A percentile compares a stretch with the other conserved stretches of the same genome.
These are phyloP conservation scores for Agrochola litura DNA, from an alignment of 2,888 invertebrate species.

Conservation along the genomic window DNA sequence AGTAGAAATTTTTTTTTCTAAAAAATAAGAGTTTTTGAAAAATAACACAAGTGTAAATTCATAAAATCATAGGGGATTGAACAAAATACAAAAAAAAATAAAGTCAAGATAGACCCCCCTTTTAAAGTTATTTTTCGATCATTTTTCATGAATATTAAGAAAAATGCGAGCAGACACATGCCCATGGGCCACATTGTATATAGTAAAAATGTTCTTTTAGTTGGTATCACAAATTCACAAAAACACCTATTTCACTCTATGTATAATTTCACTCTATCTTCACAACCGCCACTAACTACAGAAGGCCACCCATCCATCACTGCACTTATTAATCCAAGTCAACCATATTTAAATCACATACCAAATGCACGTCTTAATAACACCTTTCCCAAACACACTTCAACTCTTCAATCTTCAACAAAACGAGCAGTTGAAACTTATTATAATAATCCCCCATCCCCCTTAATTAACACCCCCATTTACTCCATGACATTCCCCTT, in stretches of 20 bases:
- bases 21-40: no score
- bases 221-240: not conserved
- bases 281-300: not conserved
- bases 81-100: no score
- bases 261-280: not conserved
- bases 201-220: no score
- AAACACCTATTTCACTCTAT: not conserved
- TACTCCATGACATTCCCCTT: constrained; percentile 4
- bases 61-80: no score
- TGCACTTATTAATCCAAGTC: constrained; percentile 6
- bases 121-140: no score
- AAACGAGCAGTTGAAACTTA: constrained; percentile 49
- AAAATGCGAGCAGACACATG: no score
- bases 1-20: no score
- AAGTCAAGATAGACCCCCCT: no score
- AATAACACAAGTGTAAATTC: no score
- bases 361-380: constrained; percentile 32
- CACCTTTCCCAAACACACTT: constrained; percentile 12
- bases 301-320: constrained; percentile 20
- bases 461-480: constrained; percentile 27
- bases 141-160: no score
- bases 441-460: constrained; percentile 20
- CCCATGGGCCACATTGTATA: no score
- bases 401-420: constrained; percentile 44
- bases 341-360: constrained; percentile 1